Evolutionary conservation across 2,113 vertebrate species (phyloP).

Genomic region (Crotophaga sulcirostris): DNA sequence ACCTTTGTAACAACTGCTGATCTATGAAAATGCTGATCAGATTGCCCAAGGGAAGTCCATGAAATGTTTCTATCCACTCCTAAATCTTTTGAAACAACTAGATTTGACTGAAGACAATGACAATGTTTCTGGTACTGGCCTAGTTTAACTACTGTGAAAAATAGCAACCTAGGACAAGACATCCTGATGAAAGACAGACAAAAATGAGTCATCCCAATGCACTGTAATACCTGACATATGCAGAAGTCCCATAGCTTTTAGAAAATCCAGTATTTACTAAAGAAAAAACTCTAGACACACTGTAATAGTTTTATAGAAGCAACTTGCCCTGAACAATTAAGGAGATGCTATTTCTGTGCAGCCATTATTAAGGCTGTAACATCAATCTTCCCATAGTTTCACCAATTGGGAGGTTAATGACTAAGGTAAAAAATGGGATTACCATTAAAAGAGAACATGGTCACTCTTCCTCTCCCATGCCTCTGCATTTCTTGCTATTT

Average conservation of each 20-base stretch:
- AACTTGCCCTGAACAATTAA: background rate
- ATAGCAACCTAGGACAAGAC: background rate
- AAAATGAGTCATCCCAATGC: background rate
- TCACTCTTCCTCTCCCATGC: background rate
- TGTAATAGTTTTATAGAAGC: background rate
- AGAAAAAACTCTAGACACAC: background rate
- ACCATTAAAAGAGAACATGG: background rate
- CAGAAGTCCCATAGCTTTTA: background rate
- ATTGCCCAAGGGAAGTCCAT: background rate
- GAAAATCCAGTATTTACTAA: background rate
- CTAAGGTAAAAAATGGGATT: background rate
- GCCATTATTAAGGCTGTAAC: background rate
- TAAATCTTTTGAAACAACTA: background rate
- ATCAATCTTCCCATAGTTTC: background rate
- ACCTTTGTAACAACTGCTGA: background rate
- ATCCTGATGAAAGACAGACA: background rate
- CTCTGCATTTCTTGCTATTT: conserved; percentile 10
- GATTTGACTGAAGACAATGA: background rate
- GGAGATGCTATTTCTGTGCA: background rate
- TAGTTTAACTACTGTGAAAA: background rate
- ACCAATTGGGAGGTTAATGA: background rate
- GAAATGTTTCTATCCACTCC: background rate
- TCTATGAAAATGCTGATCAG: background rate
- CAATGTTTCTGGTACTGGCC: background rate
- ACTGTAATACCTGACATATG: background rate